Evolutionary conservation across 2,113 vertebrate genomes (phyloP).

Genomic region (Prunella fulvescens): DNA sequence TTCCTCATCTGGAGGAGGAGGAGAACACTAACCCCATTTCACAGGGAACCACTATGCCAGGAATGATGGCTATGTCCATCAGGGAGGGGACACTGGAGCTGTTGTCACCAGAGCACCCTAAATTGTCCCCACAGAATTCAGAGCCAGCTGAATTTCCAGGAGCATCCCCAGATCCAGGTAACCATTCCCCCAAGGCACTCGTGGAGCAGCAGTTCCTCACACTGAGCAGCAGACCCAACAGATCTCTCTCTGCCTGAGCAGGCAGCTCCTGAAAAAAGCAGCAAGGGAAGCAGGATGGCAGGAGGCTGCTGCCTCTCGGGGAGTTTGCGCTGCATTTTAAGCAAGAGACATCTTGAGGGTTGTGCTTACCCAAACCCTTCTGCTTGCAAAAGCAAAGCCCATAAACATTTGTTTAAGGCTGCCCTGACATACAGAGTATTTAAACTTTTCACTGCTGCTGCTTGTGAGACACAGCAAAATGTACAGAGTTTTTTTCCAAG

Average conservation of each 20-base stretch:
- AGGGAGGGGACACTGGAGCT: rapidly evolving
- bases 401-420: conserved; percentile 67
- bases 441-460: conserved; percentile 13
- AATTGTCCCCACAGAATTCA: too few species aligned
- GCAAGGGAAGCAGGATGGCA: conserved; percentile 22
- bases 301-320: conserved; percentile 19
- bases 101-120: not conserved
- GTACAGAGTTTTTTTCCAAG: not conserved
- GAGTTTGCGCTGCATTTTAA: conserved; percentile 54
- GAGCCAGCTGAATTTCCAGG: not conserved
- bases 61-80: not conserved
- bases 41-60: rapidly evolving
- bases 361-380: conserved; percentile 46
- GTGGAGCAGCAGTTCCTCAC: not conserved
- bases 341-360: conserved; percentile 48
- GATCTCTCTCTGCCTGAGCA: not conserved
- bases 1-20: not conserved
- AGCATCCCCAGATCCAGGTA: not conserved
- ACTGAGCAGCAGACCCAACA: not conserved
- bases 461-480: conserved; percentile 39
- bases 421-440: conserved; percentile 44
- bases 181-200: not conserved
- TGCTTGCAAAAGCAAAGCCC: conserved; percentile 37
- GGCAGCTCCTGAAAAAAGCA: conserved; percentile 4
- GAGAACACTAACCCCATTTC: not conserved